A percentile compares a stretch with the other conserved stretches of the same genome.
These are phyloP conservation scores for Mustela nigripes DNA, from an alignment of 2,113 vertebrate species.

Conservation along the genomic window DNA sequence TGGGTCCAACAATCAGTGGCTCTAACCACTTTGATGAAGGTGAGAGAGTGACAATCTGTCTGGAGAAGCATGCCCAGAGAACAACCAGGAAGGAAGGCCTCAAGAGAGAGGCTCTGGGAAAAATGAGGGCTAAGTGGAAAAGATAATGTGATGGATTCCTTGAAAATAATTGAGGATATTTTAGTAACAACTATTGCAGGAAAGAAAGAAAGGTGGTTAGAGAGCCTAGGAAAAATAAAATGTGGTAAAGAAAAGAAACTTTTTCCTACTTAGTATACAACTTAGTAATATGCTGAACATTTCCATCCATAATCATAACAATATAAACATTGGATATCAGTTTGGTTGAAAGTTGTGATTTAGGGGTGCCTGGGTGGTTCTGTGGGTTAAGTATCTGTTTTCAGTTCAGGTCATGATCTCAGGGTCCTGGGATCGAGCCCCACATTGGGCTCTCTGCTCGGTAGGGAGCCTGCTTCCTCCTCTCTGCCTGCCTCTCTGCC, in stretches of 20 bases:
- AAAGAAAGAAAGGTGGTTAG: not conserved
- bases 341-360: not conserved
- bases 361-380: too few relatives aligned
- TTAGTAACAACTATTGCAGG: not conserved
- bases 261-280: not conserved
- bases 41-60: not conserved
- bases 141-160: not conserved
- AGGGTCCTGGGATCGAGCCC: too few relatives aligned
- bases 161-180: not conserved
- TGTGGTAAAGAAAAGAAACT: not conserved
- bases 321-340: not conserved
- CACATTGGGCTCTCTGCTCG: too few relatives aligned
- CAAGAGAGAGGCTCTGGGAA: not conserved
- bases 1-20: not conserved
- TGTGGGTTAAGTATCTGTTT: too few relatives aligned
- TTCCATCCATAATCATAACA: slow-evolving; percentile 3
- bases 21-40: not conserved
- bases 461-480: too few relatives aligned
- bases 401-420: too few relatives aligned
- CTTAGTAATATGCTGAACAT: slow-evolving; percentile 12
- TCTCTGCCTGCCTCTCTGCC: too few relatives aligned
- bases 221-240: not conserved
- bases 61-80: not conserved
- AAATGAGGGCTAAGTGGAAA: not conserved
- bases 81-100: not conserved